Evolutionary conservation across 2,888 invertebrate species (phyloP).

Genomic region (Erebia aethiops): DNA sequence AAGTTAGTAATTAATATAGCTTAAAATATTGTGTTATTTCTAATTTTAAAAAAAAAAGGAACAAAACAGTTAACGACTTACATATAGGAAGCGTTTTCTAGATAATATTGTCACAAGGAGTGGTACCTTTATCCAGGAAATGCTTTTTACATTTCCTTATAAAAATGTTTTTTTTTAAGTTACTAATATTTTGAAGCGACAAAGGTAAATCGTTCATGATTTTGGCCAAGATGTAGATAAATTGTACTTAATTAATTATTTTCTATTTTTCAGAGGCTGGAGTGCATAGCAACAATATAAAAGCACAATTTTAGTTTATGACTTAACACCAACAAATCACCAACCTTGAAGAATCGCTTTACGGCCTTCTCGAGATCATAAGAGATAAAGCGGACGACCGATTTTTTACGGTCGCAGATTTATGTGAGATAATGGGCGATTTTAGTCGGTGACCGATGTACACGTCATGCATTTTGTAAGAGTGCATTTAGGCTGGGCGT

Average conservation of each 20-base stretch:
- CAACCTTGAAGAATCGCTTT: conserved; percentile 40
- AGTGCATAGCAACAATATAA: conserved; percentile 19
- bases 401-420: conserved; percentile 11
- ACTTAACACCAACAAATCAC: conserved; percentile 43
- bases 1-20: no score
- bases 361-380: conserved; percentile 39
- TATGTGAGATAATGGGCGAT: conserved; percentile 1
- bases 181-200: no score
- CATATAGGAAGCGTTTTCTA: no score
- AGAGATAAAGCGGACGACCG: conserved; percentile 26
- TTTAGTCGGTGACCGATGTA: background rate
- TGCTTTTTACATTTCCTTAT: no score
- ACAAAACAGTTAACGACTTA: no score
- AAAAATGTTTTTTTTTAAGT: no score
- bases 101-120: no score
- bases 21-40: no score
- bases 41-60: no score
- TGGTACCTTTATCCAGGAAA: no score
- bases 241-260: background rate
- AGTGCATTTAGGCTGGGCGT: background rate
- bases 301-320: conserved; percentile 29
- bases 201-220: no score
- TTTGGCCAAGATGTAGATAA: no score
- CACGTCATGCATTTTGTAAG: background rate
- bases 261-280: background rate